Evolutionary conservation across 2,888 invertebrate species (phyloP), one percentile per base, ranked within the genome.

Genomic region (Sarcophaga variegata): DNA sequence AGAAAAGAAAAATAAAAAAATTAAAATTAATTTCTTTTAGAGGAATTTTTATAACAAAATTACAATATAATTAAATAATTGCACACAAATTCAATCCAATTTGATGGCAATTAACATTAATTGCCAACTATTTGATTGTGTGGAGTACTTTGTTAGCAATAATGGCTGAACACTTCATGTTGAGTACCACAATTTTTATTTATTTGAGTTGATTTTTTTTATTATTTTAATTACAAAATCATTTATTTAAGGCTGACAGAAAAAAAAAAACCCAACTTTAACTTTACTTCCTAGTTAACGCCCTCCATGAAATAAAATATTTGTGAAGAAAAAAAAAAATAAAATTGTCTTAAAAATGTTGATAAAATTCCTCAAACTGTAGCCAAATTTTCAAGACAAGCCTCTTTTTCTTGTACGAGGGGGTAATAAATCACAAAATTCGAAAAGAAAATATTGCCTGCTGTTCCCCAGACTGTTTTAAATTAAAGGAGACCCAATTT

Each of bases 201-300:
- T 59, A 17, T 27, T 37, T 37, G 2, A 69, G 54, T 54, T 80
- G 64, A 80, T 71, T 80, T 71, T 64, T 20, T 22, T 22, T 8
- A 37, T 37, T 37, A 37, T 37, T 37, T 20, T 20, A 37, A 62
- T 27, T 37, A 63, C 22, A 37, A 37, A 66, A 59, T 77, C 59
- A 67, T 67, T 14, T 67, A 45, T 22, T 25, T 10, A n/a, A 70
- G 49, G 54, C 62, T 63, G 69, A 25, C 47, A 37, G 10, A 37
- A 8, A 37, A 37, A 37, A 37, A 37, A 37, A 1, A n/a, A n/a
- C n/a, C n/a, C n/a, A n/a, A n/a, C n/a, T n/a, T n/a, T n/a, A n/a
- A n/a, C n/a, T n/a, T n/a, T 37, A 49, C 60, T 76, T 59, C 64
- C 54, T 60, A 71, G 71, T 71, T 37, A 59, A 80, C 79, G 71